phyloP scores from a whole-genome alignment of 1,140 invertebrate genomes.

The Solen grandis region DNA sequence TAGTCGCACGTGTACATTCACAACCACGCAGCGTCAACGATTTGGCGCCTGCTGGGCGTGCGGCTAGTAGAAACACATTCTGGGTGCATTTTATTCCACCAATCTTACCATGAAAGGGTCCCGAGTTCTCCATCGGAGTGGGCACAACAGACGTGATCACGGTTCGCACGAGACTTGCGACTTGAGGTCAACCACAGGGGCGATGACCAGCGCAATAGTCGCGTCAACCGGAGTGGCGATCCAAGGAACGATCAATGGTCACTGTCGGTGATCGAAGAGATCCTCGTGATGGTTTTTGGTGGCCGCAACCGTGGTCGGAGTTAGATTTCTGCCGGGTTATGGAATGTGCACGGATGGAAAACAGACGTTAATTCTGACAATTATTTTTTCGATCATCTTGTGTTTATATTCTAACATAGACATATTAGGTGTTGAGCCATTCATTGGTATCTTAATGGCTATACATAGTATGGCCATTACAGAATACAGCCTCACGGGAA shows the following conservation, averaged over 20 bases:
- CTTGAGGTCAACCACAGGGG: background rate
- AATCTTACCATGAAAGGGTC: slow-evolving; percentile 11
- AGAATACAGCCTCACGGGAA: slow-evolving; percentile 10
- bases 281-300: background rate
- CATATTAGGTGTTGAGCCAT: slow-evolving; percentile 30
- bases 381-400: slow-evolving; percentile 17
- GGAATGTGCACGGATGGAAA: slow-evolving; percentile 28
- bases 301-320: slow-evolving; percentile 11
- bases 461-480: slow-evolving; percentile 24
- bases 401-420: slow-evolving; percentile 21
- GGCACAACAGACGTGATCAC: background rate
- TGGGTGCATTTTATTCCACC: slow-evolving; percentile 2
- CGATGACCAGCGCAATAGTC: background rate
- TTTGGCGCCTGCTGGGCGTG: background rate
- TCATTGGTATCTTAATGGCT: slow-evolving; percentile 10
- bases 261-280: background rate
- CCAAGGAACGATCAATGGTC: background rate
- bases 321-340: slow-evolving; percentile 24
- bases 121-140: background rate
- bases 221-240: background rate
- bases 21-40: background rate
- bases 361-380: slow-evolving; percentile 25
- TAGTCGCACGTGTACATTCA: too few species aligned
- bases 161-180: too few species aligned
- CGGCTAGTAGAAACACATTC: slow-evolving; percentile 16